These are phyloP conservation scores for Pteria penguin DNA, from an alignment of 2,888 invertebrate species.

Conservation along the genomic window DNA sequence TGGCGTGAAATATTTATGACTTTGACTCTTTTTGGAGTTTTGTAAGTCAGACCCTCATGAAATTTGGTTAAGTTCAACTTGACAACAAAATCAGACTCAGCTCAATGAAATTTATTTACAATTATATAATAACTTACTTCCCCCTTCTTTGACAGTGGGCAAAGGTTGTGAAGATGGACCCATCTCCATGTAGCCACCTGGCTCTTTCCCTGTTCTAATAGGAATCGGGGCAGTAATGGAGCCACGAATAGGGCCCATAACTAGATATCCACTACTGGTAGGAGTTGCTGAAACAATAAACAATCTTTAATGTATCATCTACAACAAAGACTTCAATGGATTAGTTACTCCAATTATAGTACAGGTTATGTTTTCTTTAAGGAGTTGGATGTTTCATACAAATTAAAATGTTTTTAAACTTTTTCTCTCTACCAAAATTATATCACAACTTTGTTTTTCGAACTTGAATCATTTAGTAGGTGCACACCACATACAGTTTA, in stretches of 20 bases:
- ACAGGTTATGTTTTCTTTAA: no score
- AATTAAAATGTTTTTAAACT: no score
- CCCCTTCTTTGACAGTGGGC: constrained; percentile 71
- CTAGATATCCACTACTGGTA: constrained; percentile 50
- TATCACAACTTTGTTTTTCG: no score
- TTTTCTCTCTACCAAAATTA: no score
- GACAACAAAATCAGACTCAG: neutral
- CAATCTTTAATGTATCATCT: no score
- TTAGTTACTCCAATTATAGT: no score
- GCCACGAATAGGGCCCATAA: constrained; percentile 47
- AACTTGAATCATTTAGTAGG: no score
- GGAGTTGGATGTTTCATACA: no score
- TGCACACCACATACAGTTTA: no score
- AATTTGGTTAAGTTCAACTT: neutral
- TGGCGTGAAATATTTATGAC: no score
- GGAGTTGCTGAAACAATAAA: constrained; percentile 1
- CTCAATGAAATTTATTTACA: neutral
- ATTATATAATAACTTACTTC: constrained; percentile 61
- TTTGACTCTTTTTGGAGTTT: no score
- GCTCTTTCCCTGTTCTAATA: constrained; percentile 50
- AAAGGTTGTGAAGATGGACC: constrained; percentile 84
- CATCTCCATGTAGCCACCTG: constrained; percentile 59
- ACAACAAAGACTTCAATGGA: no score
- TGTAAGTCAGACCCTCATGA: neutral
- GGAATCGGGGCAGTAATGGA: constrained; percentile 53